A percentile compares a stretch with the other conserved stretches of the same genome.
Conservation (phyloP, 1,140 invertebrate genomes). For the Pemphigus obesinymphae region DNA sequence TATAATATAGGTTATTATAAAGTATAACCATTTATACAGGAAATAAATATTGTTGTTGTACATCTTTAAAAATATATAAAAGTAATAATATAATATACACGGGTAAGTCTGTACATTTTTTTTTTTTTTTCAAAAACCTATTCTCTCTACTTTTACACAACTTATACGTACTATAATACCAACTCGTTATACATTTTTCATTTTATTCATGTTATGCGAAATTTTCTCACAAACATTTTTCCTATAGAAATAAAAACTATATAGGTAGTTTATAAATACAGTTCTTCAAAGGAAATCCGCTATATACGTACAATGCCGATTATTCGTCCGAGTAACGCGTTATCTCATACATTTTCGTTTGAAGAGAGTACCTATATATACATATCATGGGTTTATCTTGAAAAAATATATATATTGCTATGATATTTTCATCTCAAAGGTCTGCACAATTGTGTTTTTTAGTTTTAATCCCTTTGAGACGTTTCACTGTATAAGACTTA, state of each 20-base stretch:
- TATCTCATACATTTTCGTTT: neutral
- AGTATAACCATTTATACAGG: no score
- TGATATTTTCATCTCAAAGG: conserved; percentile 9
- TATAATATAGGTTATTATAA: no score
- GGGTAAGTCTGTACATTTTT: no score
- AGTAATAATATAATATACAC: no score
- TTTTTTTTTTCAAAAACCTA: no score
- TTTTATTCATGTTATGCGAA: neutral
- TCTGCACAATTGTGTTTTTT: neutral
- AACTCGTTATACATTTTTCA: neutral
- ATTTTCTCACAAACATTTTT: neutral
- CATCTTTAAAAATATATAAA: no score
- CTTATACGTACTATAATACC: no score
- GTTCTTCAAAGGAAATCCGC: neutral
- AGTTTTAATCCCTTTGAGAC: neutral
- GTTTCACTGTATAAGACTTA: neutral
- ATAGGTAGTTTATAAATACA: neutral
- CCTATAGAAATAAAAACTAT: neutral
- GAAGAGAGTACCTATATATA: neutral
- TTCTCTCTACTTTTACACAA: no score
- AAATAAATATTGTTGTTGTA: no score
- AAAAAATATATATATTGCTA: neutral
- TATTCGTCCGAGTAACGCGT: neutral
- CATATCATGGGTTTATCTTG: neutral
- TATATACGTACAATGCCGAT: neutral